Conservation (phyloP, 2,113 vertebrate species). For the Alethe castanea region DNA sequence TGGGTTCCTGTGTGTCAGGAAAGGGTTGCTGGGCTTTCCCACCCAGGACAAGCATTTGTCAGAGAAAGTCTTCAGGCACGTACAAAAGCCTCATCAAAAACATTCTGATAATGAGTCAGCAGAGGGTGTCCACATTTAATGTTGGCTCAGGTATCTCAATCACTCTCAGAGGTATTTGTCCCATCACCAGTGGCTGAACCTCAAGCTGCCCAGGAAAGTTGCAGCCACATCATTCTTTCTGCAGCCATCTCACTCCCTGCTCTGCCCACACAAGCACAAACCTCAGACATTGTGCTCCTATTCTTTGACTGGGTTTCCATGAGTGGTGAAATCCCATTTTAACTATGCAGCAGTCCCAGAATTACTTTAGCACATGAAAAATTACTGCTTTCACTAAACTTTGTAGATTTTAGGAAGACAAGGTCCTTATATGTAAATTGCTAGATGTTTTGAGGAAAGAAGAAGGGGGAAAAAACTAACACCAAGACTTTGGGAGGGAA, state of each 20-base stretch:
- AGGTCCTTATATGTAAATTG: background rate
- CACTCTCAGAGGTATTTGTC: background rate
- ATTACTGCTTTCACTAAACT: background rate
- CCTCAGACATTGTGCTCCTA: background rate
- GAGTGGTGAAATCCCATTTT: background rate
- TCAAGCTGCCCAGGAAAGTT: background rate
- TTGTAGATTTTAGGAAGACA: background rate
- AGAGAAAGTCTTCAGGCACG: rapidly evolving
- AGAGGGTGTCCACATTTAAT: background rate
- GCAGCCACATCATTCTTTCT: background rate
- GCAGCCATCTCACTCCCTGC: background rate
- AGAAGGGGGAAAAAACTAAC: background rate
- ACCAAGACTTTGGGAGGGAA: background rate
- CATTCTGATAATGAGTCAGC: background rate
- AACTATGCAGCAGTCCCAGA: background rate
- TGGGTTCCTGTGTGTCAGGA: background rate
- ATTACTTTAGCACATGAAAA: background rate
- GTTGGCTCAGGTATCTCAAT: background rate
- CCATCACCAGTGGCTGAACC: background rate
- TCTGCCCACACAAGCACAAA: background rate
- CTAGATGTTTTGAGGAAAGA: background rate
- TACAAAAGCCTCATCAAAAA: background rate
- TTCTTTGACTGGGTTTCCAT: background rate
- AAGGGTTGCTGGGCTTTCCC: background rate
- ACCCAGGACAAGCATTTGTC: background rate